Evolutionary conservation across 2,113 vertebrate species (phyloP).

Genomic region (Odontophorus gujanensis): DNA sequence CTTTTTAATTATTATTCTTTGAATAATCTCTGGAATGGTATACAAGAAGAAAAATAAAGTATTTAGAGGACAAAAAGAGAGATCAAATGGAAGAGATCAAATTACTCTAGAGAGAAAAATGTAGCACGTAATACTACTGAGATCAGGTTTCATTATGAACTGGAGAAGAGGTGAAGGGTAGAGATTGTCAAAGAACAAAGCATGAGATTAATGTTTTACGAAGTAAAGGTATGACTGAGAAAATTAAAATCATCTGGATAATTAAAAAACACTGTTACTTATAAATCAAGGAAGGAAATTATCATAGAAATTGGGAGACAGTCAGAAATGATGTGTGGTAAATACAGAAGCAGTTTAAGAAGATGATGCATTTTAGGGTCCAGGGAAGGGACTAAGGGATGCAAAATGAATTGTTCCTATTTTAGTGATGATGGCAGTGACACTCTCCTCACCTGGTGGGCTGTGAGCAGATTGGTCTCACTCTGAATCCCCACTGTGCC

Average conservation of each 20-base stretch:
- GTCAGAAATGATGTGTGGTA: background rate
- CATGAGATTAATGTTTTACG: constrained; percentile 34
- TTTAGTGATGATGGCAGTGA: background rate
- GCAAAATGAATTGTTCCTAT: background rate
- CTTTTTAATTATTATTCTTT: background rate
- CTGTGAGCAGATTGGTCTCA: background rate
- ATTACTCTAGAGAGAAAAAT: constrained; percentile 20
- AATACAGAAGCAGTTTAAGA: constrained; percentile 27
- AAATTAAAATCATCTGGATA: constrained; percentile 60
- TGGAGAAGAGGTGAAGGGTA: background rate
- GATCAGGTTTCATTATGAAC: constrained; percentile 23
- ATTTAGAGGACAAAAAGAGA: constrained; percentile 12
- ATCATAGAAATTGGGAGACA: constrained; percentile 53
- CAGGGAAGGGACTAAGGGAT: background rate
- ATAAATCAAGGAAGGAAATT: constrained; percentile 58
- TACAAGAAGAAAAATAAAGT: background rate
- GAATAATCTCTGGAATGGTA: background rate
- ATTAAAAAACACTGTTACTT: constrained; percentile 55
- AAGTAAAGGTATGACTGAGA: constrained; percentile 45
- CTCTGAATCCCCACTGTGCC: background rate
- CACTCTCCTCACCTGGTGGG: background rate
- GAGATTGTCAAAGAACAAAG: constrained; percentile 1
- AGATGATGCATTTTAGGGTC: background rate
- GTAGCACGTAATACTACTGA: background rate
- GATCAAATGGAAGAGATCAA: background rate